Evolutionary conservation across 2,113 vertebrate species (phyloP), one percentile per base, ranked within the genome.

Genomic region (Condylura cristata): DNA sequence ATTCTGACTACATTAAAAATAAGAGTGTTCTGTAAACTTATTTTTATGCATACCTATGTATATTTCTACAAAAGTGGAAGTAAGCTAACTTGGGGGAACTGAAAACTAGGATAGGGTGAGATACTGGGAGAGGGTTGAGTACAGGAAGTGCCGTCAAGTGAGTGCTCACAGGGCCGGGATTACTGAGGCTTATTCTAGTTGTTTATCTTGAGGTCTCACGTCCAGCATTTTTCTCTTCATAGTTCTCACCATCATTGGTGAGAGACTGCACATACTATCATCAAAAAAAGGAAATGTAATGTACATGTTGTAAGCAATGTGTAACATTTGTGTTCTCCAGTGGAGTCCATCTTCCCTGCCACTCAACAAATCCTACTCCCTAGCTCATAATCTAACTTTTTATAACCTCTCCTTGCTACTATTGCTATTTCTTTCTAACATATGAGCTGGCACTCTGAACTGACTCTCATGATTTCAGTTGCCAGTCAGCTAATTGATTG

Each of bases 1-100:
- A 74, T 79, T 39, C 13, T 87, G 61, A 48, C 70, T 93, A 89
- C 92, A 41, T 89, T 71, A 79, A 90, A 94, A 78, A 89, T 89
- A 86, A 93, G 85, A 68, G 17, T 91, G 60, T 30, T 82, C 51
- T 89, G 37, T 30, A 68, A 95, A 75, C 68, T 92, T 76, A 81
- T 71, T 93, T 95, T 39, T 96, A 20, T 39, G 78, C 5, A 5
- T 80, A 63, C 32, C 13, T 86, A 68, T 34, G 80, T 79, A 89
- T 34, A 72, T 83, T 93, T 94, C 80, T 90, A 71, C 26, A 18
- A 56, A 74, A 84, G n/a, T 58, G 87, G 61, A 95, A 89, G 30
- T 44, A 22, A 75, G 28, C 85, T 39, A 24, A 3, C 89, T 24
- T 84, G 39, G 9, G 22, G 26, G 10, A 6, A 48, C 7, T 53